Conservation (phyloP, 2,797 vertebrate species). For the Toxotes lorentzi region DNA sequence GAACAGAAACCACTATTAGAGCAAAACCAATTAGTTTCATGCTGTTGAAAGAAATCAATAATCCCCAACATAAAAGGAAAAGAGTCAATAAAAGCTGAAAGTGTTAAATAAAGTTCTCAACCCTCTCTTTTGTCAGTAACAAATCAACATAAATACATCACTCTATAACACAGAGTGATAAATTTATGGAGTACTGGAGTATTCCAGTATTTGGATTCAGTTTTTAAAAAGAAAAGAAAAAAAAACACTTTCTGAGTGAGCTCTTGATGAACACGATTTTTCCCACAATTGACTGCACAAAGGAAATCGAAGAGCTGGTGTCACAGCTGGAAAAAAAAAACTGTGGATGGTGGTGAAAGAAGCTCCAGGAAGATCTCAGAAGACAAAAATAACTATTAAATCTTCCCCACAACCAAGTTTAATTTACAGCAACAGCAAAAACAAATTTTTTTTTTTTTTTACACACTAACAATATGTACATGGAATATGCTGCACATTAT, state of each 20-base stretch:
- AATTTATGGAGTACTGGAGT: no score
- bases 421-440: neutral
- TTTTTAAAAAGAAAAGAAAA: no score
- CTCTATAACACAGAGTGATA: neutral
- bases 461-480: no score
- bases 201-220: no score
- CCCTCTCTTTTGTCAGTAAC: conserved; percentile 14
- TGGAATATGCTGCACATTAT: neutral
- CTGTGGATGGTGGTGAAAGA: neutral
- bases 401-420: neutral
- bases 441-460: no score
- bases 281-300: neutral
- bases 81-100: conserved; percentile 59
- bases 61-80: conserved; percentile 32
- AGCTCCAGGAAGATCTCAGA: neutral
- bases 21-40: conserved; percentile 42
- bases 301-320: neutral
- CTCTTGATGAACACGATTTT: no score
- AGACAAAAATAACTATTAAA: neutral
- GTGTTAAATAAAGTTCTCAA: conserved; percentile 49
- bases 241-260: no score
- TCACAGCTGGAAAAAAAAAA: neutral
- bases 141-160: conserved; percentile 19
- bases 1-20: conserved; percentile 9
- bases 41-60: conserved; percentile 51